Evolutionary conservation across 2,113 vertebrate species (phyloP), one percentile per base, ranked within the genome.

Genomic region (Laticauda colubrina): DNA sequence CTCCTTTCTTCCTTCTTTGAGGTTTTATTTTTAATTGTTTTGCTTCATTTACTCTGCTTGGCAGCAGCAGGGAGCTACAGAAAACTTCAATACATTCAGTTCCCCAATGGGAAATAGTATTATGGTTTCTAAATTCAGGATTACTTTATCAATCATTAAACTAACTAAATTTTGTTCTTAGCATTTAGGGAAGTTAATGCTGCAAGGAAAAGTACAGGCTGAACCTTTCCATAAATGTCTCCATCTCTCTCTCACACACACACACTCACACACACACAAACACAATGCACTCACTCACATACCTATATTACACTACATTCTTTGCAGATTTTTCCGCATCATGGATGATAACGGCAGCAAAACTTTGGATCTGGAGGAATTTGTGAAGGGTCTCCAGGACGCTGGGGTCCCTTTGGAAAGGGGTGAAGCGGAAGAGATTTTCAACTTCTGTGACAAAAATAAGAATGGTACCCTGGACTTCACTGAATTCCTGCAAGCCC

Each of bases 331-430:
- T 61, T 98, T 98, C 93, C 96, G 96, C 23, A 96, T 95, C 87
- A 96, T 98, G 96, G 98, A 98, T 23, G 94, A 89, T 56, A 97
- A 98, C 14, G 56, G 94, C 64, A 98, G 94, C 92, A 93, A 92
- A 5, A 92, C 95, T 45, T 88, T 98, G 95, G 96, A 97, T 18
- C 93, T 96, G 0, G 89, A 89, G 34, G 98, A 98, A 94, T 97
- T 98, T n/a, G 91, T 91, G 90, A 95, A 89, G 81, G 97, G 97
- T 18, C 95, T 98, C 92, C 94, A 95, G 0, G 90, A 95, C 29
- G 96, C 96, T 48, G 98, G 97, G 1, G 59, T 98, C 91, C n/a
- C 0, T 2, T 56, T 98, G 88, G 95, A 59, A 1, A 53, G n/a
- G 9, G 95, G 92, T 0, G 97, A 98, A 89, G 95, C 87, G 0